Percentiles rank a stretch among this genome's conserved stretches.
These are phyloP conservation scores for Tortricodes alternella DNA, from an alignment of 2,888 invertebrate species.

Conservation along the genomic window DNA sequence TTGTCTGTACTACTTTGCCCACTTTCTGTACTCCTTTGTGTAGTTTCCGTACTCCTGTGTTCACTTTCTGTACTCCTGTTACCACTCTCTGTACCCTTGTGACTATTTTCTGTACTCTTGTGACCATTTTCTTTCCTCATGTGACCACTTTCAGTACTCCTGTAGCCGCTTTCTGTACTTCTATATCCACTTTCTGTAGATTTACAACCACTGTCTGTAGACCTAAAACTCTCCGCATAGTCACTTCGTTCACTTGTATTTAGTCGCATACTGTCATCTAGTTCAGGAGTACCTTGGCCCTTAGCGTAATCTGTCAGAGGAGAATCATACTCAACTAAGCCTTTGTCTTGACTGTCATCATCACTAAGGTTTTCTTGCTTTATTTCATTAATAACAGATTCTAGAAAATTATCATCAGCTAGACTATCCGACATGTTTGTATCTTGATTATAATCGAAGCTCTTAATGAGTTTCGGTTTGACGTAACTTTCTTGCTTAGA, in stretches of 20 bases:
- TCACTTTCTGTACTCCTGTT: constrained; percentile 54
- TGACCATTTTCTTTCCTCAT: constrained; percentile 35
- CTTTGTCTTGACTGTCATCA: constrained; percentile 64
- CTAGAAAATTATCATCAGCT: constrained; percentile 69
- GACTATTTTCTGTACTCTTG: constrained; percentile 39
- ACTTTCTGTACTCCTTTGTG: constrained; percentile 36
- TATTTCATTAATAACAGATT: constrained; percentile 74
- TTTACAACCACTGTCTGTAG: constrained; percentile 43
- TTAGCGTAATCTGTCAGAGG: constrained; percentile 50
- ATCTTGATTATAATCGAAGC: constrained; percentile 50
- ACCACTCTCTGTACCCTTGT: constrained; percentile 50
- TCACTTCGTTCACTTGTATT: constrained; percentile 52
- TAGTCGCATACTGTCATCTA: constrained; percentile 54
- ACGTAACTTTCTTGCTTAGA: constrained; percentile 49
- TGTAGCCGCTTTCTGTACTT: constrained; percentile 52
- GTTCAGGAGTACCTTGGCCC: constrained; percentile 58
- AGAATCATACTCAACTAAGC: constrained; percentile 74
- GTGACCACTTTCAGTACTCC: constrained; percentile 41
- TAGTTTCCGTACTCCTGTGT: constrained; percentile 44
- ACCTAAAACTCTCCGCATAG: constrained; percentile 46
- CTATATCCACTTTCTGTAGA: constrained; percentile 55
- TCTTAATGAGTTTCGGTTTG: constrained; percentile 43
- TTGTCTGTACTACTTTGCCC: constrained; percentile 35
- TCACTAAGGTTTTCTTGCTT: constrained; percentile 68
- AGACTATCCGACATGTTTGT: constrained; percentile 55